Base-by-base conservation (phyloP, 2,888 invertebrate species). In the Ormyrus pomaceus region DNA sequence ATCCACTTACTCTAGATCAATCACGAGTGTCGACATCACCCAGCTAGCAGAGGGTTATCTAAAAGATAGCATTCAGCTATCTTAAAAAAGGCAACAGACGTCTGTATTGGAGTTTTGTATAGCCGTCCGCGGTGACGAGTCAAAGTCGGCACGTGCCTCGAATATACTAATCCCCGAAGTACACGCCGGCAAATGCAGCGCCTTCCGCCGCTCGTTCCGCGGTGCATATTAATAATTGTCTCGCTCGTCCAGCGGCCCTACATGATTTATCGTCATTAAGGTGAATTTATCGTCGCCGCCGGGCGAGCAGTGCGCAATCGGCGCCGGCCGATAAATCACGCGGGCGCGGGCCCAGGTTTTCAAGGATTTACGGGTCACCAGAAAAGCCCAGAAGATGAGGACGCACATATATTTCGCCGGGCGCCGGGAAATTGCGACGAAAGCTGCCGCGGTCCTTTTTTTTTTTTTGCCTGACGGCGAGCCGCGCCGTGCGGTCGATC, bases 251-350 rank as follows among this genome's bases (percentile, higher is more conserved):
- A 56, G 70, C 61, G 19, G 59, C 58, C 53, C 68, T 68, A 66
- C 80, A 77, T 80, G 80, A 80, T 80, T 77, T 80, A 80, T 80
- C 77, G 80, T 80, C 76, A 80, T 80, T 77, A 76, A 72, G 72
- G 68, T 72, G 73, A 68, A 80, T 80, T 80, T 80, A 80, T 77
- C 58, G 77, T 19, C 11, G 61, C 62, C 34, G 56, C 48, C n/a
- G 46, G 64, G 64, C 56, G 58, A 9, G 53, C 51, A 34, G 34
- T 7, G 71, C 73, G 72, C 77, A 77, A 77, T 80, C 77, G 79
- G 75, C 72, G 62, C 65, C 53, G 64, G 19, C 56, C 81, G 64
- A 81, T 81, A 81, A 81, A 81, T 81, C 77, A 81, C 62, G 58
- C 65, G 19, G 19, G 19, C 19, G n/a, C 19, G 19, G 11, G 50